These are phyloP conservation scores for Aproaerema taeniolella DNA, from an alignment of 2,888 invertebrate species.

Conservation along the genomic window DNA sequence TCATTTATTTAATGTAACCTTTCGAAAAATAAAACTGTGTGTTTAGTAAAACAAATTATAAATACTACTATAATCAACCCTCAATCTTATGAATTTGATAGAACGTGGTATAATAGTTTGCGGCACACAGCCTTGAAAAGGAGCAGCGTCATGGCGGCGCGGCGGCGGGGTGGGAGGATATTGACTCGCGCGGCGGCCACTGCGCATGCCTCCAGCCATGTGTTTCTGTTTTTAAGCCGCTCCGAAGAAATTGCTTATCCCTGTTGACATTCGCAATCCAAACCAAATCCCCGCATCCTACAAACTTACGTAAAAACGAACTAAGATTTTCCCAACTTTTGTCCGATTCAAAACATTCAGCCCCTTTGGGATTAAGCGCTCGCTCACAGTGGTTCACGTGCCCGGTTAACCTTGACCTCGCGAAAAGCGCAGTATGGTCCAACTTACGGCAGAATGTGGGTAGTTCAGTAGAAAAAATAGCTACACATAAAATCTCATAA, in stretches of 20 bases:
- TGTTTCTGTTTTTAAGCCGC: conserved; percentile 67
- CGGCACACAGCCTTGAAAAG: conserved; percentile 33
- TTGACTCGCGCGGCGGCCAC: conserved; percentile 67
- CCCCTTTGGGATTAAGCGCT: neutral
- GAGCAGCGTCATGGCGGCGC: conserved; percentile 68
- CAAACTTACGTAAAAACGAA: too few relatives aligned
- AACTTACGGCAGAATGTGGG: conserved; percentile 3
- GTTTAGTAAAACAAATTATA: too few relatives aligned
- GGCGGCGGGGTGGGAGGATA: conserved; percentile 71
- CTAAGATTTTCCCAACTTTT: conserved; percentile 5
- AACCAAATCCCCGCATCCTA: neutral
- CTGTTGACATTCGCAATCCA: conserved; percentile 31
- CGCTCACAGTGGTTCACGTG: conserved; percentile 11
- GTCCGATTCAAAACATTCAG: neutral
- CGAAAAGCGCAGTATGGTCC: conserved; percentile 17
- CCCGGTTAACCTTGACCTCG: conserved; percentile 50
- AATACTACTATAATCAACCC: too few relatives aligned
- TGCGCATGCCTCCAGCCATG: conserved; percentile 71
- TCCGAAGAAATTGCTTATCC: conserved; percentile 26
- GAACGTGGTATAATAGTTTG: conserved; percentile 33
- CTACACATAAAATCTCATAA: too few relatives aligned
- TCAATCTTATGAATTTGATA: too few relatives aligned
- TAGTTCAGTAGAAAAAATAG: too few relatives aligned
- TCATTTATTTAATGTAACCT: too few relatives aligned
- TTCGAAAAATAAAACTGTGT: too few relatives aligned